Evolutionary conservation across 2,888 invertebrate species (phyloP).

Genomic region (Perdita meconis): DNA sequence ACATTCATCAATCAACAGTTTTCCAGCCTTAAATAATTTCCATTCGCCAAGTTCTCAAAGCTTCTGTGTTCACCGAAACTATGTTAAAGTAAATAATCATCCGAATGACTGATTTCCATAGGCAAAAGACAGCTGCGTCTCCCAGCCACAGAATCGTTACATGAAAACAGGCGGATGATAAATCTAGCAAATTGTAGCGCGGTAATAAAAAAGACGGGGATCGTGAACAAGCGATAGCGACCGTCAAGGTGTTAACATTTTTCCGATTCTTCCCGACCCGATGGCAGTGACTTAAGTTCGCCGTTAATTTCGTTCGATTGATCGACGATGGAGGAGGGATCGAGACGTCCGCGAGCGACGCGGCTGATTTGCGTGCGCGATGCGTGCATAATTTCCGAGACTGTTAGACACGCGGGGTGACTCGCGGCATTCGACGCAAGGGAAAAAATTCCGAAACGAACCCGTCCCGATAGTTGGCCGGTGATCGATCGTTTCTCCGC

Average conservation of each 20-base stretch:
- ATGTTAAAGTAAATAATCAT: too few relatives aligned
- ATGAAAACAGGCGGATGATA: too few relatives aligned
- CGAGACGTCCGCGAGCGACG: conserved; percentile 49
- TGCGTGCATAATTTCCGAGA: conserved; percentile 61
- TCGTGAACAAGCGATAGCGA: too few relatives aligned
- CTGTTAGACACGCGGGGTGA: conserved; percentile 63
- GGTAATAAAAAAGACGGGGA: too few relatives aligned
- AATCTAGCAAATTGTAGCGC: too few relatives aligned
- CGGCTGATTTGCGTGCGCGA: conserved; percentile 56
- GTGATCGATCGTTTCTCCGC: conserved; percentile 66
- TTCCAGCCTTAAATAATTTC: too few relatives aligned
- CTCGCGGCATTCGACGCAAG: conserved; percentile 65
- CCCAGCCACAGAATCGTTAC: too few relatives aligned
- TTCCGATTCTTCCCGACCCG: not conserved
- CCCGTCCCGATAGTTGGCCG: conserved; percentile 36
- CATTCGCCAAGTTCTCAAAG: too few relatives aligned
- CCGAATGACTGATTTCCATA: too few relatives aligned
- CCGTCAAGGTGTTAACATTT: not conserved
- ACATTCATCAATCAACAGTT: too few relatives aligned
- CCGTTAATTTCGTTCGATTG: conserved; percentile 18
- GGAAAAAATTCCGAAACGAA: conserved; percentile 52
- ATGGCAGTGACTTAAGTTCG: conserved; percentile 3
- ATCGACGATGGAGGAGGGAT: conserved; percentile 34
- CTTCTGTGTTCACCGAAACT: too few relatives aligned
- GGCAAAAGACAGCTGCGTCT: too few relatives aligned